Evolutionary conservation across 35 echinoderm and acorn worm genomes (phyloP), one percentile per base, ranked within the genome.

Genomic region (Nesometra sesokonis): DNA sequence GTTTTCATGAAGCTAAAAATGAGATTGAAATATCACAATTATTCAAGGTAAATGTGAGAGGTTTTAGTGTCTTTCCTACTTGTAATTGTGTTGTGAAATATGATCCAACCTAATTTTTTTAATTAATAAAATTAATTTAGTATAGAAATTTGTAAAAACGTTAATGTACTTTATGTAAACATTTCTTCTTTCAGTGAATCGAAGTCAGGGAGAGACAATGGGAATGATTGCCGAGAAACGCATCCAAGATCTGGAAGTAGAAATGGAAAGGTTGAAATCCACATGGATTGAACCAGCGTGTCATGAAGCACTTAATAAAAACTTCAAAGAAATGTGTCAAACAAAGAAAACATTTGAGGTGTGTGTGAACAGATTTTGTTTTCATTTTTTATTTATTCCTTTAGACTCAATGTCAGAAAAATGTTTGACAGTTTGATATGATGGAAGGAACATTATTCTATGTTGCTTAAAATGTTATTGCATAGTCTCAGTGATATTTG

Each of bases 221-320:
- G 88, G 88, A 46, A 87, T 97, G 23, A 90, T 97, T 57, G 77
- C 88, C 8, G 90, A 97, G 77, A 88, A 85, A 84, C 77, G 87
- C 17, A 82, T 93, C n/a, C 37, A 32, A 0, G 94, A 97, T 8
- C 38, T 97, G 30, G 87, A 94, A 46, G 38, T 32, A 5, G 93
- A 94, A 35, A 37, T 91, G 29, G 34, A 91, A 31, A 85, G 57
- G 35, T 38, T 94, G 19, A 86, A 85, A 31, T 76, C 84, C 32
- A 87, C 85, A 29, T 93, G 89, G 88, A 80, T 39, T 15, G 32
- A 84, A 29, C 92, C 92, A 29, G 37, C 47, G 31, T 30, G 82
- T 31, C 57, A 93, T 43, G 84, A 90, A 34, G 40, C 46, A 21
- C 34, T 93, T n/a, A 79, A 91, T 35, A 85, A 43, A 32, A 13